These are phyloP conservation scores for Sphinx pinastri DNA, from an alignment of 2,888 invertebrate genomes.

Conservation along the genomic window DNA sequence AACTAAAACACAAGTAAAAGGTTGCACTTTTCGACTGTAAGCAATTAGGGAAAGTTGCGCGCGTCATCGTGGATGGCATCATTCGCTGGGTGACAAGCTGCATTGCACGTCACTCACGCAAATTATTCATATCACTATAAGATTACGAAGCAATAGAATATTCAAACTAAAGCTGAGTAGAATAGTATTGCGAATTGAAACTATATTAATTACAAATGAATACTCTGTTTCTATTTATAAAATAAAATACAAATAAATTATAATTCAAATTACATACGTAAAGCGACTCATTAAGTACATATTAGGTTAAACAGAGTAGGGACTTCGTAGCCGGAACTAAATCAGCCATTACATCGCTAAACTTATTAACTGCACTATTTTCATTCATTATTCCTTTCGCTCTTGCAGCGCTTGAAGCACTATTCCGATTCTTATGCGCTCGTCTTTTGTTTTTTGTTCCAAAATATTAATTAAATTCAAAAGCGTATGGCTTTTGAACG, in stretches of 20 bases:
- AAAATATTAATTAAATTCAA: conserved; percentile 20
- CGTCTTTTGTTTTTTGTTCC: background rate
- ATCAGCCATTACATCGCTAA: background rate
- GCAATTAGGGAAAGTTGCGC: too few species aligned
- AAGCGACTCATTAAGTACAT: conserved; percentile 7
- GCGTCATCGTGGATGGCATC: too few species aligned
- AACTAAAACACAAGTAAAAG: too few species aligned
- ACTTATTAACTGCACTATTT: conserved; percentile 8
- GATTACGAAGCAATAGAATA: too few species aligned
- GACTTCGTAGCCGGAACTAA: background rate
- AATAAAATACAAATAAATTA: background rate
- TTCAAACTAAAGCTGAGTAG: too few species aligned
- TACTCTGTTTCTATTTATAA: background rate
- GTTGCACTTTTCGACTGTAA: too few species aligned
- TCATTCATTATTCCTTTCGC: conserved; percentile 13
- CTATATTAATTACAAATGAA: background rate
- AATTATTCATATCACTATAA: too few species aligned
- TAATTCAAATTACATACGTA: background rate
- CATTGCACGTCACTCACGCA: too few species aligned
- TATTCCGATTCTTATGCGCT: background rate
- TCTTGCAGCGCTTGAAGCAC: background rate
- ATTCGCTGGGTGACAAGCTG: too few species aligned
- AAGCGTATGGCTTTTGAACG: conserved; percentile 4
- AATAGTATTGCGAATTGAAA: background rate
- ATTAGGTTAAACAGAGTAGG: conserved; percentile 8